Percentiles rank a stretch among this genome's conserved stretches.
phyloP scores from a whole-genome alignment of 2,888 invertebrate genomes.

The Panzeria rudis region DNA sequence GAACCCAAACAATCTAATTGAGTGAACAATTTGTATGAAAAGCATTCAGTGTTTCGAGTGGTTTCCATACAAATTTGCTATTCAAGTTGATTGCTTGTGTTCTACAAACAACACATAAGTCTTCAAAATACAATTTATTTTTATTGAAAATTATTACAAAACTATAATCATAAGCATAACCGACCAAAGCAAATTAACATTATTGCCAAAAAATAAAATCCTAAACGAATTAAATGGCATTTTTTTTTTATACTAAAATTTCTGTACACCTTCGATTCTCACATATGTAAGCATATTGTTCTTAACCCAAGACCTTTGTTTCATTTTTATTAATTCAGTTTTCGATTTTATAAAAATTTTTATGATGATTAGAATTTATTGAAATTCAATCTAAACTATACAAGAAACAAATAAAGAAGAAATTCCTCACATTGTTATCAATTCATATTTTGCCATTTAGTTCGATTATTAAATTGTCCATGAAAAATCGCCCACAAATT shows the following conservation, averaged over 20 bases:
- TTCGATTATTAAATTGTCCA: conserved; percentile 58
- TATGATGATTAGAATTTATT: conserved; percentile 72
- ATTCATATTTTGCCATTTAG: conserved; percentile 66
- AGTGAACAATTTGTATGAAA: too few species aligned
- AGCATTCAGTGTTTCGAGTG: too few species aligned
- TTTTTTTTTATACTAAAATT: conserved; percentile 1
- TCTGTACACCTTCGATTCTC: not conserved
- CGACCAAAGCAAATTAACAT: conserved; percentile 19
- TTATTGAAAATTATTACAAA: conserved; percentile 64
- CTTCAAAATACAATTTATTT: conserved; percentile 37
- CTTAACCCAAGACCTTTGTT: not conserved
- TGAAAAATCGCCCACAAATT: conserved; percentile 57
- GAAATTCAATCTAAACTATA: conserved; percentile 50
- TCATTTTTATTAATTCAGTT: not conserved
- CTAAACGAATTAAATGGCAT: conserved; percentile 55
- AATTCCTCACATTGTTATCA: conserved; percentile 29
- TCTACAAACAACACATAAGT: conserved; percentile 27
- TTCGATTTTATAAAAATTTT: conserved; percentile 43
- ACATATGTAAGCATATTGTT: not conserved
- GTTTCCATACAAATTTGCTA: not conserved
- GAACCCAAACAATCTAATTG: too few species aligned
- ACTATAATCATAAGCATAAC: conserved; percentile 33
- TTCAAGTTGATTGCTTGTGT: not conserved
- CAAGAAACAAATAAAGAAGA: conserved; percentile 17
- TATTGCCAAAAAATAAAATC: conserved; percentile 12